Evolutionary conservation across 2,113 vertebrate species (phyloP).

Genomic region (Paraplagusia blochii): DNA sequence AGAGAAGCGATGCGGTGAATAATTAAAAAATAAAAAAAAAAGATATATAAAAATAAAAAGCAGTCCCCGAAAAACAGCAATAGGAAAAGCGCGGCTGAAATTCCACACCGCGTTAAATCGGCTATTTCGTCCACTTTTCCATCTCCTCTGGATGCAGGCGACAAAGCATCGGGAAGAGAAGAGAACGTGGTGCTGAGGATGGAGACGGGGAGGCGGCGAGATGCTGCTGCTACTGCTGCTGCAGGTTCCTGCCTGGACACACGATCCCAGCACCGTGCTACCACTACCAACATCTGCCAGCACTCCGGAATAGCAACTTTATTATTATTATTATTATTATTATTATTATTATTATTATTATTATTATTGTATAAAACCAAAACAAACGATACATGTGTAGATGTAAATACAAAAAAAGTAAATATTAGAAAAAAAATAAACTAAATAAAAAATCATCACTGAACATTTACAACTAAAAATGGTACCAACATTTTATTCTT

Average conservation of each 20-base stretch:
- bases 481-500: no score
- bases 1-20: conserved; percentile 63
- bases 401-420: no score
- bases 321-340: conserved; percentile 11
- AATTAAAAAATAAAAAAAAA: neutral
- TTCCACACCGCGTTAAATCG: conserved; percentile 49
- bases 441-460: no score
- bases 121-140: conserved; percentile 56
- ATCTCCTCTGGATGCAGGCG: conserved; percentile 43
- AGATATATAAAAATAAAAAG: no score
- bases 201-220: conserved; percentile 46
- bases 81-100: conserved; percentile 37
- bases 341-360: neutral
- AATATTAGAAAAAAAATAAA: no score
- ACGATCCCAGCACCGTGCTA: conserved; percentile 22
- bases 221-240: conserved; percentile 17
- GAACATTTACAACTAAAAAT: no score
- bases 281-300: neutral
- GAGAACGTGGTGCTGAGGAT: conserved; percentile 49
- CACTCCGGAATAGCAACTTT: neutral
- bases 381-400: no score
- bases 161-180: conserved; percentile 30
- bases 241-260: conserved; percentile 60
- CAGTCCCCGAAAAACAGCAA: conserved; percentile 17
- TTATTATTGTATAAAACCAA: neutral